These are phyloP conservation scores for Siniperca scherzeri DNA, from an alignment of 2,797 vertebrate genomes.

Conservation along the genomic window DNA sequence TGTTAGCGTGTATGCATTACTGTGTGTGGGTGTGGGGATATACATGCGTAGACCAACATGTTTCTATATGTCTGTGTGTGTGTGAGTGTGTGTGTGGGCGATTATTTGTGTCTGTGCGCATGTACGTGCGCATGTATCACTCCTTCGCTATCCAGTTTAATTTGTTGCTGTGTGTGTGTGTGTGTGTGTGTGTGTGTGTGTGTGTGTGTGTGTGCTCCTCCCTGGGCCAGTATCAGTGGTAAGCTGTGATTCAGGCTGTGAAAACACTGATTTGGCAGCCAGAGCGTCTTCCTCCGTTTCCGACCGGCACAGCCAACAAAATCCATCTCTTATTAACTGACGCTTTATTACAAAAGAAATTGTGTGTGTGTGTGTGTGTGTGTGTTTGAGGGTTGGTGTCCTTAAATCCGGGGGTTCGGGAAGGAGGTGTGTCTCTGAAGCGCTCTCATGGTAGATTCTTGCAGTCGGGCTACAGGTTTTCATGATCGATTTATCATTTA, in stretches of 20 bases:
- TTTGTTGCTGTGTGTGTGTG: constrained; percentile 21
- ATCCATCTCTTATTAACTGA: constrained; percentile 69
- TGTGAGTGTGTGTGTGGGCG: neutral
- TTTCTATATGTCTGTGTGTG: neutral
- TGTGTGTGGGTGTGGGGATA: neutral
- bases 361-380: constrained; percentile 9
- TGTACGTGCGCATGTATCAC: constrained; percentile 8
- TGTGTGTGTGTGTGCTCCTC: constrained; percentile 44
- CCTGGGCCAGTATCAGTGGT: constrained; percentile 71
- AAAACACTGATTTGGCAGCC: constrained; percentile 78
- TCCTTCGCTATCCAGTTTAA: constrained; percentile 27
- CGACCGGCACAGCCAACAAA: constrained; percentile 50
- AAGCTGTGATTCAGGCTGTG: constrained; percentile 80
- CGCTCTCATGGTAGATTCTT: neutral
- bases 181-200: constrained; percentile 38
- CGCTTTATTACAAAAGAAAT: constrained; percentile 54
- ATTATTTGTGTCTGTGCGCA: neutral
- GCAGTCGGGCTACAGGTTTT: neutral
- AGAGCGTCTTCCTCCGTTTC: constrained; percentile 68
- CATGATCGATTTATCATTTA: constrained; percentile 24
- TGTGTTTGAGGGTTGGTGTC: constrained; percentile 13
- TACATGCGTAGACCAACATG: neutral
- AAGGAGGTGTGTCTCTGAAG: constrained; percentile 9
- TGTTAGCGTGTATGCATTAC: neutral
- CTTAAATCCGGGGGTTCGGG: constrained; percentile 6